Evolutionary conservation across 2,888 invertebrate genomes (phyloP), one percentile per base, ranked within the genome.

Genomic region (Embidobia sp.): DNA sequence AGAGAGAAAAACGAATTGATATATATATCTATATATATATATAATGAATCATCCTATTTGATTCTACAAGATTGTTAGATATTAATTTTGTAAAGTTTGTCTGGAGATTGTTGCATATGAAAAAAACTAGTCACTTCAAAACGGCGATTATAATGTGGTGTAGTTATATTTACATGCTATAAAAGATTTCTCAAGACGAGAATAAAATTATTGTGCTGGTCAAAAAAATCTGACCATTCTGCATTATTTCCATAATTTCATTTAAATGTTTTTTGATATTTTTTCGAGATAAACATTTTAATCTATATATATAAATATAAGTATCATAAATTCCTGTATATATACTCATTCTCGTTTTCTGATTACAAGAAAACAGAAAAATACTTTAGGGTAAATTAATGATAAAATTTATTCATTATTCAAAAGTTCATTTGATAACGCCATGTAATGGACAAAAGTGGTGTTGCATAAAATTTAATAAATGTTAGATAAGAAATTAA

Each of bases 401-500:
- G 13, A 27, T 10, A 8, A 63, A 16, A 35, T 33, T 31, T 16
- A 59, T 63, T 48, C 31, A 2, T 46, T 35, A 6, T 66, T 22
- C 31, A 53, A n/a, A n/a, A 40, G 37, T 35, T 53, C 53, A 27
- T 66, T 66, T 44, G 53, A 66, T 35, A 53, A 44, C 35, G 53
- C 35, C 29, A 67, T 44, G 8, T 48, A 67, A 44, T 35, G 11
- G 18, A 55, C 35, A 37, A 49, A 49, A 67, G 48, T 66, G 44
- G 31, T 19, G 18, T 16, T n/a, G n/a, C 11, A 18, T 42, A 13
- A 35, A 44, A 16, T 37, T 35, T 27, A 67, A 31, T 67, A 16
- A 67, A 55, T 67, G 67, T 67, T 67, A 67, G 46, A 37, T 67
- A 55, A 66, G 27, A 59, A 59, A 1, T 29, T 8, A 67, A 31